A percentile compares a stretch with the other conserved stretches of the same genome.
These are phyloP conservation scores for Leucoraja erinaceus DNA, from an alignment of 2,113 vertebrate genomes.

Conservation along the genomic window DNA sequence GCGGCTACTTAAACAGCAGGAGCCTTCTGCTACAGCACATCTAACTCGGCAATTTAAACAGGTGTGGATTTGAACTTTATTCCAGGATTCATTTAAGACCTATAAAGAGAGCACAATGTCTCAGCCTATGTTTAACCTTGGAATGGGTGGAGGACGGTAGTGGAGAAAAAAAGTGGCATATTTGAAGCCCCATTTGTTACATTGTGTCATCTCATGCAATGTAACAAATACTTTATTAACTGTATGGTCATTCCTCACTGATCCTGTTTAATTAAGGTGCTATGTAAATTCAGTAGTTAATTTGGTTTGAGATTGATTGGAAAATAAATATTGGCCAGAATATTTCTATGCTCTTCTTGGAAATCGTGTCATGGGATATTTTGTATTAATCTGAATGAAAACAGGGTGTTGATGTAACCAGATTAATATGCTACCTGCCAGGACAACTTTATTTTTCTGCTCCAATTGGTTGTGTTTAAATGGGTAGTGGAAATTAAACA, in stretches of 20 bases:
- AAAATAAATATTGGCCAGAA: not conserved
- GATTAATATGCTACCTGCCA: not conserved
- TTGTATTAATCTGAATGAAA: not conserved
- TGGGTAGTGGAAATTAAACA: no score
- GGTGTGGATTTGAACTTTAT: constrained; percentile 51
- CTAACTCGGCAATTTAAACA: constrained; percentile 74
- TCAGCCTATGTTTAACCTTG: not conserved
- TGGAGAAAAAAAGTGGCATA: not conserved
- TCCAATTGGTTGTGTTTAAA: no score
- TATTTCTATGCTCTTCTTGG: not conserved
- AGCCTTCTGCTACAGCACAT: constrained; percentile 66
- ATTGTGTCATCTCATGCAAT: not conserved
- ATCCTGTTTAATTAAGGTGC: not conserved
- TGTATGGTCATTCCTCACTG: not conserved
- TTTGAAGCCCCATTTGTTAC: not conserved
- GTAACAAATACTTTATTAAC: not conserved
- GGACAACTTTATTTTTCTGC: not conserved
- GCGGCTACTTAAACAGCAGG: constrained; percentile 62
- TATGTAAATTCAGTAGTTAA: not conserved
- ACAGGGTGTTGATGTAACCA: not conserved
- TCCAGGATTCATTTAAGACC: no score
- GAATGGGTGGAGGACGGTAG: no score
- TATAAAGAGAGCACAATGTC: not conserved
- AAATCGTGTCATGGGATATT: not conserved
- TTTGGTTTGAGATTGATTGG: not conserved